Evolutionary conservation across 1,140 invertebrate species (phyloP), one percentile per base, ranked within the genome.

Genomic region (Drosophila prosaltans): DNA sequence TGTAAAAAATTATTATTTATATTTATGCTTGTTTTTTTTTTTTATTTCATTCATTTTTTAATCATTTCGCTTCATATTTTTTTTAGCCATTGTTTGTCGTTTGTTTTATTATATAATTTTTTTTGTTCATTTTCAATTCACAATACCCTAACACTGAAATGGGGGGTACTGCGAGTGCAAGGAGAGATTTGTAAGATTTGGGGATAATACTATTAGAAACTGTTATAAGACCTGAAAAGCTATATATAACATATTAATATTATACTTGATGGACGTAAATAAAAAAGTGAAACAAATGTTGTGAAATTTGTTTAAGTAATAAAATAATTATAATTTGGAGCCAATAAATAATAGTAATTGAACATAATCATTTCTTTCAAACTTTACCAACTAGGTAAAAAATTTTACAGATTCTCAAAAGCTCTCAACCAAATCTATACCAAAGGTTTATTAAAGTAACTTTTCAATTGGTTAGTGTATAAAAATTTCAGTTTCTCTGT

Each of bases 11-110:
- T 58, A 51, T 26, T 51, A 51, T 51, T 51, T 51, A 62, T 41
- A 64, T 75, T 86, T 72, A 61, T 55, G 26, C 58, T 79, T 72
- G 77, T 74, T 69, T 57, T 80, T 75, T 76, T 86, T 71, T 36
- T 36, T 5, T 30, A 74, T 80, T 74, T 69, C 16, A 16, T 16
- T 16, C 16, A 16, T 57, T 80, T 75, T 76, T 86, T 71, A 73
- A 74, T 72, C 72, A 72, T 73, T 62, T 57, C 40, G 11, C 63
- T 32, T 10, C 41, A 30, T 69, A 41, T 61, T 81, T 74, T 77
- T 73, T 81, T 51, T 68, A 66, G 51, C 69, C 59, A 78, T 78
- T 78, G 69, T 72, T 78, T 78, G 63, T 67, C 68, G 68, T 40
- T 64, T 72, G 48, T 58, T 77, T 76, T 77, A 69, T 77, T 70